Evolutionary conservation across 1,140 invertebrate species (phyloP).

Genomic region (Luehdorfia chinensis): DNA sequence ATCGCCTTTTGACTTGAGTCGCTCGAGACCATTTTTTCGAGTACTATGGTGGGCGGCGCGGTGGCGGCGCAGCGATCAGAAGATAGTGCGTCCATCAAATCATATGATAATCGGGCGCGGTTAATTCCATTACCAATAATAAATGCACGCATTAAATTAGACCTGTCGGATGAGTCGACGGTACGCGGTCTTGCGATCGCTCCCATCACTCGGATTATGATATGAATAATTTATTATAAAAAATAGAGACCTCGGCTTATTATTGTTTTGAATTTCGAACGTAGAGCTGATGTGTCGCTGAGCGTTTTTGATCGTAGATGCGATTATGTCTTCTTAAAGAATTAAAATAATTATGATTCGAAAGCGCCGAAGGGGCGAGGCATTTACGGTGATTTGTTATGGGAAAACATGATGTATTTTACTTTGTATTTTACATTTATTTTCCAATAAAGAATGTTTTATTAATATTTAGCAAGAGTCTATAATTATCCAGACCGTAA

Average conservation of each 20-base stretch:
- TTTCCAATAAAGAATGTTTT: too few relatives aligned
- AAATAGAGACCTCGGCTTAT: slow-evolving; percentile 42
- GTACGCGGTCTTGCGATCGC: slow-evolving; percentile 46
- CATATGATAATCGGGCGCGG: slow-evolving; percentile 72
- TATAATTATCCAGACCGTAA: too few relatives aligned
- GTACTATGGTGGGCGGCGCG: slow-evolving; percentile 60
- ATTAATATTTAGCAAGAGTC: too few relatives aligned
- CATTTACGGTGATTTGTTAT: too few relatives aligned
- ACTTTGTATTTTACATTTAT: too few relatives aligned
- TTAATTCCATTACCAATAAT: slow-evolving; percentile 76
- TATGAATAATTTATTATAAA: slow-evolving; percentile 73
- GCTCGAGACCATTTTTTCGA: slow-evolving; percentile 41
- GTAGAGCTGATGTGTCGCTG: slow-evolving; percentile 45
- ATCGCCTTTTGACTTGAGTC: too few relatives aligned
- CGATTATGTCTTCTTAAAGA: slow-evolving; percentile 41
- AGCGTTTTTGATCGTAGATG: slow-evolving; percentile 34
- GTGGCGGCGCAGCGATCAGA: slow-evolving; percentile 44
- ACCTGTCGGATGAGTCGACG: slow-evolving; percentile 69
- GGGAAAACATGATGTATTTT: too few relatives aligned
- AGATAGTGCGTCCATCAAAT: slow-evolving; percentile 75
- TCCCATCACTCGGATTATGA: slow-evolving; percentile 71
- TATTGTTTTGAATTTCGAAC: slow-evolving; percentile 67
- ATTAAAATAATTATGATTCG: slow-evolving; percentile 38
- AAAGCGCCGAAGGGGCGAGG: slow-evolving; percentile 9
- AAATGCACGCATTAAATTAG: slow-evolving; percentile 75